Evolutionary conservation across 2,888 invertebrate genomes (phyloP), one percentile per base, ranked within the genome.

Genomic region (Monoplex corrugatus): DNA sequence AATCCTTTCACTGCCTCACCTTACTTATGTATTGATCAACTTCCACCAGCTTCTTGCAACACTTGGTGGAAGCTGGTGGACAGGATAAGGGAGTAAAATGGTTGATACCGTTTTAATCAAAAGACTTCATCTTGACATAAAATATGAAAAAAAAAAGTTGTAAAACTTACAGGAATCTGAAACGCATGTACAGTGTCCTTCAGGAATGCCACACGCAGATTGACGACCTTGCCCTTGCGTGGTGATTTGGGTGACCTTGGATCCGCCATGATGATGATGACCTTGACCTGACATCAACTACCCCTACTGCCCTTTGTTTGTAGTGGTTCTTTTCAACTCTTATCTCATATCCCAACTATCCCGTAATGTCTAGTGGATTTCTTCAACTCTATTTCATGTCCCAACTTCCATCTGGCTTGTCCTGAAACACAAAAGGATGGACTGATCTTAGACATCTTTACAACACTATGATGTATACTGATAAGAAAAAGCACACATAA

Each of bases 141-240:
- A 32, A 72, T 28, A 6, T 68, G 68, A 28, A 28, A 68, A 68
- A 68, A 23, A 68, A 28, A 68, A 6, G n/a, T n/a, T n/a, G 6
- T 23, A 35, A 19, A 10, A 94, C 95, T 95, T 93, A 96, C 95
- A 91, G 95, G 95, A 83, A 95, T 93, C 86, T 94, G 95, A 91
- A 96, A 96, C 80, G 93, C 94, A 89, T 95, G 95, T 72, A 95
- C 93, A 19, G 93, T 93, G 90, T 95, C 95, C 92, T 96, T 95
- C 44, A 96, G 92, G 89, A 96, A 94, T 63, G 93, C 91, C 84
- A 96, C 95, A 85, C 95, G 93, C 57, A 95, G 92, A 89, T 92
- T 94, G 90, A 95, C 93, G 90, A 94, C 92, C 91, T 95, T 95
- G 88, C 95, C 95, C 92, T 95, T 95, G 68, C 94, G 93, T 83